Evolutionary conservation across 2,797 vertebrate genomes (phyloP), one percentile per base, ranked within the genome.

Genomic region (Euphonia xanthogaster): DNA sequence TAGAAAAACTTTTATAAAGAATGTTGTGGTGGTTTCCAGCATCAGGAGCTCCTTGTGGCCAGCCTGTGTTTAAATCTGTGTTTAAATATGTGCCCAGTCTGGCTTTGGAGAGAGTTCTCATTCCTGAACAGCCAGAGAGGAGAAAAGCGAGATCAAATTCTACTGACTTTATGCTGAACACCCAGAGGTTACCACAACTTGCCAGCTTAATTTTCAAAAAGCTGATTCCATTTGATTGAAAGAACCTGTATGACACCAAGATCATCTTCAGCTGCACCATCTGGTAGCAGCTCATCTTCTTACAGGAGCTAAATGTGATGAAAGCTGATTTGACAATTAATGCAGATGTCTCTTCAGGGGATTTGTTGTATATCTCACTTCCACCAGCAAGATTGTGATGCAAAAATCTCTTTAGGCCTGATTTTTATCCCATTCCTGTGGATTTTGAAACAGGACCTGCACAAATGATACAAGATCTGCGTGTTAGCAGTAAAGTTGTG

Each of bases 211-310:
- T 90, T 88, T 94, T 47, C 5, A 47, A 42, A 88, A 54, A 68
- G 2, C 18, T 42, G 40, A 48, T 92, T 95, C 44, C 23, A 31
- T 51, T 66, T 77, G 37, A 40, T 30, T 81, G 55, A 94, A 95
- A 93, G 66, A 78, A 86, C 71, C 62, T 72, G 14, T 45, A 14
- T 67, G 58, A 62, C 54, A 88, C 66, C 54, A 44, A 86, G 62
- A 86, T 80, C 78, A 61, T 88, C 93, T 79, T 92, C 87, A 75
- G 4, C 67, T 51, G 30, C 73, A 90, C 86, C 92, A 92, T 88
- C 90, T 94, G 90, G 55, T 70, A 94, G 40, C 51, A 81, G 77
- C 79, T 92, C 73, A 62, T 94, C 66, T 63, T 86, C 83, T 82
- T 65, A 37, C 61, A 51, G 53, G 23, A 82, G 68, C 16, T 81